Conservation (phyloP, 2,113 vertebrate species). For the Poicephalus gulielmi region DNA sequence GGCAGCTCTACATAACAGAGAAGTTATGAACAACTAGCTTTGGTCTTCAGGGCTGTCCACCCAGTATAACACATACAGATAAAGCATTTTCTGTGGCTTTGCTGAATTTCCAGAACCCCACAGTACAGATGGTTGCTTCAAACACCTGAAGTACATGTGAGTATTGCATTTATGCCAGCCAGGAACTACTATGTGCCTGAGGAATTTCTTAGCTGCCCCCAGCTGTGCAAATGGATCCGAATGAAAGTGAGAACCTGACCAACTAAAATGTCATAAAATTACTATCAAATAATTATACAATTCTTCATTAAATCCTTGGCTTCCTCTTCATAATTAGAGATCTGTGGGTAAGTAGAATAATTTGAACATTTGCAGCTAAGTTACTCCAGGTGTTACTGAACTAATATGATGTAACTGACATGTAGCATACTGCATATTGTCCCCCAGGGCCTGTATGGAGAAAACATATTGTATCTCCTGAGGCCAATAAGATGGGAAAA, state of each 20-base stretch:
- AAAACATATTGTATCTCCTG: constrained; percentile 27
- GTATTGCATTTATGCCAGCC: background rate
- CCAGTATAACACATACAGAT: background rate
- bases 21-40: background rate
- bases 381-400: constrained; percentile 47
- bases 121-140: background rate
- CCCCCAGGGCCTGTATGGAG: background rate
- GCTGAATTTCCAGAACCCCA: background rate
- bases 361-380: constrained; percentile 5
- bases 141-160: background rate
- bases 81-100: background rate
- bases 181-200: background rate
- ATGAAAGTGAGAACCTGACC: background rate
- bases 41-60: background rate
- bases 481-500: background rate
- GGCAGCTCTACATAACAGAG: background rate
- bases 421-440: constrained; percentile 20
- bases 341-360: constrained; percentile 22
- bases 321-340: background rate
- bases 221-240: background rate
- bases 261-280: background rate
- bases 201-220: background rate
- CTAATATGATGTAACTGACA: constrained; percentile 44
- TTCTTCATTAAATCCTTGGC: constrained; percentile 6
- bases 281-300: background rate